phyloP scores from a whole-genome alignment of 1,140 invertebrate genomes.

The Trachymyrmex cornetzi region DNA sequence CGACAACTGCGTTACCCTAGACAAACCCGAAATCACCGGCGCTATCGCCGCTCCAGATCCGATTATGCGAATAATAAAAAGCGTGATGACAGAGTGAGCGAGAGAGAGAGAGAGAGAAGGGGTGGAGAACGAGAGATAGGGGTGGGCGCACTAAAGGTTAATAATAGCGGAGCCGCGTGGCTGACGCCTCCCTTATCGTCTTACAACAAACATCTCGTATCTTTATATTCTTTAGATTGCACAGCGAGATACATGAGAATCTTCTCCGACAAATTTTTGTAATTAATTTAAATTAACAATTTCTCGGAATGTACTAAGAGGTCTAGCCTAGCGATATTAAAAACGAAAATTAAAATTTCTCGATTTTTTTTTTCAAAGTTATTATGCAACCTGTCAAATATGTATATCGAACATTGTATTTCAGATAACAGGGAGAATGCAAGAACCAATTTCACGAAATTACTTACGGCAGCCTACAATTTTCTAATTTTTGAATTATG shows the following conservation, averaged over 20 bases:
- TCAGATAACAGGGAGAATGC: not conserved
- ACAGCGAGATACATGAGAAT: not conserved
- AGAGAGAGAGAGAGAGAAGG: constrained; percentile 26
- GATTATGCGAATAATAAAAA: constrained; percentile 85
- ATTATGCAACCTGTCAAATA: not conserved
- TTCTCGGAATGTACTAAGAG: not conserved
- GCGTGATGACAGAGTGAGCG: constrained; percentile 55
- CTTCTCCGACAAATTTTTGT: not conserved
- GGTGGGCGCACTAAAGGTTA: constrained; percentile 45
- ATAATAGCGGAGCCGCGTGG: constrained; percentile 56
- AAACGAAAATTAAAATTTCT: not conserved
- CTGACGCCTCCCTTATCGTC: constrained; percentile 42
- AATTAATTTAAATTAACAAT: not conserved
- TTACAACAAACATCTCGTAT: constrained; percentile 33
- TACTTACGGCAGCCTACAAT: not conserved
- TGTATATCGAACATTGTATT: not conserved
- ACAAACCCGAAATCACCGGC: constrained; percentile 85
- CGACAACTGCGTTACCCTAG: constrained; percentile 84
- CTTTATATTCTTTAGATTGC: not conserved
- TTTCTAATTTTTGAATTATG: not conserved
- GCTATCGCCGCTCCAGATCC: constrained; percentile 82
- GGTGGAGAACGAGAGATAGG: constrained; percentile 43
- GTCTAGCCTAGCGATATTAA: not conserved
- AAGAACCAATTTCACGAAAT: not conserved
- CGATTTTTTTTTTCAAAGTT: not conserved